Evolutionary conservation across 2,113 vertebrate genomes (phyloP), one percentile per base, ranked within the genome.

Genomic region (Elephas maximus): DNA sequence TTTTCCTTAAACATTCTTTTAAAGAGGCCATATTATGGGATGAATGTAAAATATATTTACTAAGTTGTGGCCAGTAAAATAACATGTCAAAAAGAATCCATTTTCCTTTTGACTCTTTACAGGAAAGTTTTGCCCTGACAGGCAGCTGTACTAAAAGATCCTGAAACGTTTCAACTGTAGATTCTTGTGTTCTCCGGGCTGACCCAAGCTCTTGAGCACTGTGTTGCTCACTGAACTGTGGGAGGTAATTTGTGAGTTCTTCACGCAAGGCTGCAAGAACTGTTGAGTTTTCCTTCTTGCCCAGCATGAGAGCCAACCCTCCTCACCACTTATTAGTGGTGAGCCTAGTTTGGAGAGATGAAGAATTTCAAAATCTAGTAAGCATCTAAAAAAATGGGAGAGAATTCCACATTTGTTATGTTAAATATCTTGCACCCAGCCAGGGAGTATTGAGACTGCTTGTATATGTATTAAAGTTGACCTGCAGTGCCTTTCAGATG

Each of bases 341-440:
- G 73, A 88, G 30, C 28, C 79, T 96, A 8, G 6, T 73, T 44
- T 86, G 51, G 48, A 60, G 37, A 82, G 26, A 80, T 62, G 76
- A 76, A 79, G 79, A 91, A 79, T 93, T 96, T 76, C 45, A 90
- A 37, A 86, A 65, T 92, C 74, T 60, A 51, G 67, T 48, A 78
- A 89, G 41, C 51, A 41, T 88, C 45, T 73, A 20, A n/a, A n/a
- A n/a, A n/a, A n/a, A 30, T n/a, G 69, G 44, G 67, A 94, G 41
- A 90, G 80, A 85, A 81, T 65, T 92, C 89, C 45, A 71, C 57
- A 96, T 79, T 65, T 89, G 33, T 82, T 65, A 12, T 30, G 20
- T 62, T 73, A 78, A 92, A 62, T 92, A 65, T 88, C 92, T 90
- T 84, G 28, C 37, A 78, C 23, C 67, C 62, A 83, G 53, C 69